Evolutionary conservation across 2,113 vertebrate species (phyloP), one percentile per base, ranked within the genome.

Genomic region (Daubentonia madagascariensis): DNA sequence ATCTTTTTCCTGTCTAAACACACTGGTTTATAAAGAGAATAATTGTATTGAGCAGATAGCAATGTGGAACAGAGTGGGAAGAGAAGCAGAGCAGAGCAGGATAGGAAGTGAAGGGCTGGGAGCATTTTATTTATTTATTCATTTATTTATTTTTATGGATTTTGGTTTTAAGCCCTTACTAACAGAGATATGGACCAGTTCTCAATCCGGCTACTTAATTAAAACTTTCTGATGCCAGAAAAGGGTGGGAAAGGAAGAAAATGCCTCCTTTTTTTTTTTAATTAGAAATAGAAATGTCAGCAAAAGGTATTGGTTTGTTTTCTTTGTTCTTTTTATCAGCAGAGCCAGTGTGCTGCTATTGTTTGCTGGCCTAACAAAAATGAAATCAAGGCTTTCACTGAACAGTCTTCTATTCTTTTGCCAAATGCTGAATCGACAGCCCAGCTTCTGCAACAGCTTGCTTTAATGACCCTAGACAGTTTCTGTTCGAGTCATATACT

Each of bases 251-350:
- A 85, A 68, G 37, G 14, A 22, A 92, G 48, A 81, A 86, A 72
- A 73, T 3, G 5, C 25, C 28, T 67, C 30, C 12, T 22, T 54
- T 20, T 45, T 61, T 23, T 81, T n/a, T 67, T 32, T 65, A 20
- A 65, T n/a, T 50, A 90, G 75, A 97, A 98, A 89, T 8, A 95
- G 59, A 91, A 97, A 92, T 85, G 54, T 37, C 94, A 89, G 81
- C 97, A 97, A 97, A 96, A 81, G 54, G 54, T 91, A 88, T 92
- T 86, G 85, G 18, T 43, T 98, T 98, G 68, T 97, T 97, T 96
- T 20, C 85, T 97, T 97, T 97, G 43, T 97, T 89, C 28, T 97
- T 97, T 98, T 95, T 93, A 96, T 96, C 97, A 97, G 91, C 75
- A 90, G 97, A 97, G 81, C 87, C 94, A 92, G 84, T 5, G 17